These are phyloP conservation scores for Gymnodraco acuticeps DNA, from an alignment of 2,797 vertebrate genomes.

Conservation along the genomic window DNA sequence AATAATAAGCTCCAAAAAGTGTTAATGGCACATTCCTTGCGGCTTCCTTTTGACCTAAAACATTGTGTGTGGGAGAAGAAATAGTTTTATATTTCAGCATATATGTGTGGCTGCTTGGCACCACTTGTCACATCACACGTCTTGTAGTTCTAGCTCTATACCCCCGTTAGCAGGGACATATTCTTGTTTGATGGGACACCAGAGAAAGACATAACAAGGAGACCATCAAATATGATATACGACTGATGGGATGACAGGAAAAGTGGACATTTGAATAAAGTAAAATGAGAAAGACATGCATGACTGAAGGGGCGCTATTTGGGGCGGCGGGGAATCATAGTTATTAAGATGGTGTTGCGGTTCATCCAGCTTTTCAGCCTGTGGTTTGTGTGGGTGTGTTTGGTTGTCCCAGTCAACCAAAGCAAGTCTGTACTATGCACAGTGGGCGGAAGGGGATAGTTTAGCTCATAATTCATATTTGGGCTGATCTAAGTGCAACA, in stretches of 20 bases:
- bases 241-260: conserved; percentile 13
- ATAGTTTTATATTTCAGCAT: conserved; percentile 48
- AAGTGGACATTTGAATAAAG: neutral
- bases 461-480: conserved; percentile 35
- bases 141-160: conserved; percentile 4
- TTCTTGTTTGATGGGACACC: conserved; percentile 25
- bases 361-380: conserved; percentile 26
- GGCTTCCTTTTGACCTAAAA: conserved; percentile 15
- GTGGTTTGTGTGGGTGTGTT: conserved; percentile 41
- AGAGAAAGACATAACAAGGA: conserved; percentile 8
- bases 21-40: conserved; percentile 27
- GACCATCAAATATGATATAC: neutral
- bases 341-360: conserved; percentile 11
- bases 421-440: conserved; percentile 19
- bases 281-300: conserved; percentile 1
- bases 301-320: neutral
- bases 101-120: conserved; percentile 21
- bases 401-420: conserved; percentile 33
- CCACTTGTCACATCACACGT: conserved; percentile 3
- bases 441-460: conserved; percentile 16
- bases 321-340: conserved; percentile 17
- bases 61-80: conserved; percentile 27
- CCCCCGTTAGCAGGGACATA: conserved; percentile 5
- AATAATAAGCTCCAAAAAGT: neutral
- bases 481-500: conserved; percentile 32